Evolutionary conservation across 2,888 invertebrate species (phyloP).

Genomic region (Pristionchus arcanus): DNA sequence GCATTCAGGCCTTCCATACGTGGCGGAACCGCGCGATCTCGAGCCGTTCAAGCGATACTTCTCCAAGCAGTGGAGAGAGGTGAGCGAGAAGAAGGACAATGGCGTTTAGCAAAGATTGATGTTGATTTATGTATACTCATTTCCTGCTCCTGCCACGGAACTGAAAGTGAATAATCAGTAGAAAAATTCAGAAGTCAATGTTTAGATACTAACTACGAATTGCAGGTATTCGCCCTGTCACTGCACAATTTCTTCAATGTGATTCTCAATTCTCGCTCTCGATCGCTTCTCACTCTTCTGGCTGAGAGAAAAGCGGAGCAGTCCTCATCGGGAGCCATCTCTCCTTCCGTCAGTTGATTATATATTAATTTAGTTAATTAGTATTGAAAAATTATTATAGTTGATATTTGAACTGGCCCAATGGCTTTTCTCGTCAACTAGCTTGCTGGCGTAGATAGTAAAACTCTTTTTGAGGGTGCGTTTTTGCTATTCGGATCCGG

Average conservation of each 20-base stretch:
- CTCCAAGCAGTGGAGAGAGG: constrained; percentile 94
- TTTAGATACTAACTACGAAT: too few relatives aligned
- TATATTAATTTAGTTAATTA: background rate
- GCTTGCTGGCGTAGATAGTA: too few relatives aligned
- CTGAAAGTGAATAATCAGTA: too few relatives aligned
- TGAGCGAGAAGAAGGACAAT: background rate
- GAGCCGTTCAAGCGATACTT: constrained; percentile 91
- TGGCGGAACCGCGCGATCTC: constrained; percentile 93
- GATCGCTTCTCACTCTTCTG: constrained; percentile 21
- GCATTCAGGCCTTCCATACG: constrained; percentile 90
- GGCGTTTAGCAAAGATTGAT: background rate
- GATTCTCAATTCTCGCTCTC: constrained; percentile 21
- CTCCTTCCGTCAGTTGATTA: constrained; percentile 2
- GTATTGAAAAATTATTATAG: background rate
- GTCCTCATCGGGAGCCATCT: background rate
- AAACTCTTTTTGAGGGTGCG: background rate
- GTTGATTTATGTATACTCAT: too few relatives aligned
- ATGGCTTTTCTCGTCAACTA: too few relatives aligned
- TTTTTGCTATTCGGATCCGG: too few relatives aligned
- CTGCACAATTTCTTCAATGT: constrained; percentile 56
- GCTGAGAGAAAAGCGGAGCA: constrained; percentile 34
- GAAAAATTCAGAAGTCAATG: too few relatives aligned
- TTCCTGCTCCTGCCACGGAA: too few relatives aligned
- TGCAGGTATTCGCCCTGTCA: constrained; percentile 48
- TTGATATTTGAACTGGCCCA: background rate